These are phyloP conservation scores for Scolanthus callimorphus DNA, from an alignment of 92 coral and sea anemone genomes.

Conservation along the genomic window DNA sequence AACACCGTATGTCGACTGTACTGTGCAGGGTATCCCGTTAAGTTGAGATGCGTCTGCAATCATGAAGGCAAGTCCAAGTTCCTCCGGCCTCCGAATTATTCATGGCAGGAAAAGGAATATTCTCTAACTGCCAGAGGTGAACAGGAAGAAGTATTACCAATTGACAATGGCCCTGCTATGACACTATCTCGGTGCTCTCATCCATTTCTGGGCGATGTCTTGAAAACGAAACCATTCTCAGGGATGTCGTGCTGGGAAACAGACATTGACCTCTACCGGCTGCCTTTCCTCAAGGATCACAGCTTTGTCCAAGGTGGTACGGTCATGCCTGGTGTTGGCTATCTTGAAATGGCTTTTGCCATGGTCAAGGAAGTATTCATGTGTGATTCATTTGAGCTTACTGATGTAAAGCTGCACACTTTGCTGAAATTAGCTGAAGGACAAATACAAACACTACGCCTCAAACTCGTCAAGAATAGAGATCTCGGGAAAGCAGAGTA, in stretches of 20 bases:
- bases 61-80: slow-evolving; percentile 23
- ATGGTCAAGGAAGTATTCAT: slow-evolving; percentile 44
- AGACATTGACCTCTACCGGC: slow-evolving; percentile 44
- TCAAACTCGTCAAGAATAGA: slow-evolving; percentile 17
- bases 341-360: slow-evolving; percentile 48
- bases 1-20: slow-evolving; percentile 38
- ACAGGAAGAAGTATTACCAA: not conserved
- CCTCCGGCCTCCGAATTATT: slow-evolving; percentile 38
- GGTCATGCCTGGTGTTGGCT: slow-evolving; percentile 46
- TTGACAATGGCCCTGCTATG: too few relatives aligned
- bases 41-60: slow-evolving; percentile 37
- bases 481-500: slow-evolving; percentile 13
- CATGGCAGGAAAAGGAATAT: slow-evolving; percentile 58
- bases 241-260: slow-evolving; percentile 57
- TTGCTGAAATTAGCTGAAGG: slow-evolving; percentile 34
- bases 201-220: slow-evolving; percentile 30
- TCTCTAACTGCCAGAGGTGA: slow-evolving; percentile 20
- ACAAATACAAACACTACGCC: slow-evolving; percentile 19
- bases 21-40: slow-evolving; percentile 28
- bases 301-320: slow-evolving; percentile 33
- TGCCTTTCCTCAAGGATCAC: slow-evolving; percentile 47
- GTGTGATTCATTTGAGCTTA: slow-evolving; percentile 13
- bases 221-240: slow-evolving; percentile 26
- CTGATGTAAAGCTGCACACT: slow-evolving; percentile 21
- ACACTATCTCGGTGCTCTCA: slow-evolving; percentile 7